phyloP scores from a whole-genome alignment of 2,113 vertebrate genomes.

The Orthonyx spaldingii region DNA sequence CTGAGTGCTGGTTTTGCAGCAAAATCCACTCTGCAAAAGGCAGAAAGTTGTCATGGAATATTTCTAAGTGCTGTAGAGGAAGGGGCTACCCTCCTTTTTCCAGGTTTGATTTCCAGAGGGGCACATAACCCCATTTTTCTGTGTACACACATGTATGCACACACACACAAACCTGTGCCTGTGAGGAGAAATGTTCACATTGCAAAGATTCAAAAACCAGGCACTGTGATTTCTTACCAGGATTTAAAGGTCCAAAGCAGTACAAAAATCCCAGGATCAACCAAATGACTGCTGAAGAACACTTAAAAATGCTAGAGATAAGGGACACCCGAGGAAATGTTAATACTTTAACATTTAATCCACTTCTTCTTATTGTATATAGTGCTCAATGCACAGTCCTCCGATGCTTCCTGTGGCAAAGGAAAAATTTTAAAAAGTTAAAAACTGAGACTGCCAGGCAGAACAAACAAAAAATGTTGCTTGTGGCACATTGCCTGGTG shows the following conservation, averaged over 20 bases:
- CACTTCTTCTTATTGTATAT: background rate
- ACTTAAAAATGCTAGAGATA: background rate
- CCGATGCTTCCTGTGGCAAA: background rate
- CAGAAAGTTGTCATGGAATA: background rate
- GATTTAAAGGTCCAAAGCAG: background rate
- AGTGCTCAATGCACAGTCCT: background rate
- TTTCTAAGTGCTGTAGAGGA: background rate
- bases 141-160: background rate
- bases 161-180: no score
- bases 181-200: accelerated
- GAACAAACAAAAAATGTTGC: background rate
- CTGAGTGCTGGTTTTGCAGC: background rate
- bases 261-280: background rate
- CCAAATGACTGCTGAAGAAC: background rate
- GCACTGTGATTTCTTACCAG: background rate
- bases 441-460: background rate
- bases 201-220: background rate
- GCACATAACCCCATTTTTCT: background rate
- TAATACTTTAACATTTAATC: background rate
- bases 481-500: background rate
- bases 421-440: background rate
- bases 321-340: background rate
- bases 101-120: background rate
- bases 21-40: background rate
- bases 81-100: background rate